Base-by-base conservation (phyloP, 2,888 invertebrate species). In the Saturnia japonica region DNA sequence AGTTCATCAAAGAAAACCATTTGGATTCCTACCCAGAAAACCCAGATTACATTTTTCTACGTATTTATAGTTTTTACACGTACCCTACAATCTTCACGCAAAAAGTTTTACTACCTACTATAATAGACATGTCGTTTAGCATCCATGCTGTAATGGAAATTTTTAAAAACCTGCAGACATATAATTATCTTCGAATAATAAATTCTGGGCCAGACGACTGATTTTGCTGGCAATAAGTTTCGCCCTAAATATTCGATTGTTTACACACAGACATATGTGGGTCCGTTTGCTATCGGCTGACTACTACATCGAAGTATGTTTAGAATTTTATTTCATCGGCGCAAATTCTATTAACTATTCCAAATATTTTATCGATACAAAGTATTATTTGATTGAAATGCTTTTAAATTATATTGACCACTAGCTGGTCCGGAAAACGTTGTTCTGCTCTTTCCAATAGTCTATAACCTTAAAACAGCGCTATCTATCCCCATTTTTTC, bases 261-360 rank as follows among this genome's bases (percentile, higher is more conserved):
- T 57, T 57, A 25, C 57, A 57, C 25, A 57, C 25, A 57, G 25
- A 57, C 57, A 57, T 12, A 57, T 25, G 57, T 57, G 57, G 57
- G 25, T 57, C 25, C 25, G 25, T 25, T 57, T 60, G 6, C 25
- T 14, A 60, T 14, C 28, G 25, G 57, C 25, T 60, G 12, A 25
- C 28, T 25, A 60, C 57, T 60, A 3, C 28, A 4, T 28, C 57
- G 57, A 60, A 28, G 6, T 60, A 60, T 60, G 25, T 25, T 12
- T 60, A 60, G 3, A 60, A 60, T 28, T 60, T 14, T 28, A 60
- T 11, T 60, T 25, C 25, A 19, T 8, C 47, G 47, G 14, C 19
- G 1, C 7, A 14, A 51, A 51, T 51, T 51, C 47, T 16, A 51
- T 34, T 34, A 34, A 47, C 16, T 3, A 47, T 12, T 45, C 16